These are phyloP conservation scores for Lepetodrilus schrolli DNA, from an alignment of 2,888 invertebrate genomes.

Conservation along the genomic window DNA sequence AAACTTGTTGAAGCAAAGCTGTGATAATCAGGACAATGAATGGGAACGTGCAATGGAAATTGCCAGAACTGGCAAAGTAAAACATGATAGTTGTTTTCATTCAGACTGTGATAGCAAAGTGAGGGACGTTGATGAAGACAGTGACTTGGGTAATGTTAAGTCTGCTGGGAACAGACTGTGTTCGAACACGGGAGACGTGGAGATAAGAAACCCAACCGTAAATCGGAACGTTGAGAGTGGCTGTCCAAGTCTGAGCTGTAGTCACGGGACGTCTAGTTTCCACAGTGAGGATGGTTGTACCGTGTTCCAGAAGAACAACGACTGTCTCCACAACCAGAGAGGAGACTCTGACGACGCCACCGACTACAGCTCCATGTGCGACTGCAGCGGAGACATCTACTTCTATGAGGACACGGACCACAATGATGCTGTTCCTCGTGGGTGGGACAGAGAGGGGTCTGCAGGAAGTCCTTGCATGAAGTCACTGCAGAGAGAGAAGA, in stretches of 20 bases:
- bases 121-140: not conserved
- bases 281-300: not conserved
- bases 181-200: not conserved
- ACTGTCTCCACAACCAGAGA: not conserved
- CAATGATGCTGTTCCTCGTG: conserved; percentile 12
- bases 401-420: conserved; percentile 26
- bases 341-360: conserved; percentile 1
- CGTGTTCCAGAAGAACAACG: not conserved
- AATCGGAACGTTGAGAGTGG: no score
- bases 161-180: not conserved
- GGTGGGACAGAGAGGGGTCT: not conserved
- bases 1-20: not conserved
- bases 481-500: conserved; percentile 18
- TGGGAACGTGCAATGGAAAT: not conserved
- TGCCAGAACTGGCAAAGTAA: not conserved
- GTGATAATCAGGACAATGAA: not conserved
- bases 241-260: not conserved
- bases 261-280: not conserved
- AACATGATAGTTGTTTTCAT: not conserved
- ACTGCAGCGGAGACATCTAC: conserved; percentile 2
- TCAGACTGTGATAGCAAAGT: not conserved
- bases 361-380: conserved; percentile 19
- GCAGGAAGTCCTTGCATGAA: conserved; percentile 5
- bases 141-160: not conserved
- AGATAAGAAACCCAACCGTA: no score